Evolutionary conservation across 2,113 vertebrate genomes (phyloP).

Genomic region (Galbula dea): DNA sequence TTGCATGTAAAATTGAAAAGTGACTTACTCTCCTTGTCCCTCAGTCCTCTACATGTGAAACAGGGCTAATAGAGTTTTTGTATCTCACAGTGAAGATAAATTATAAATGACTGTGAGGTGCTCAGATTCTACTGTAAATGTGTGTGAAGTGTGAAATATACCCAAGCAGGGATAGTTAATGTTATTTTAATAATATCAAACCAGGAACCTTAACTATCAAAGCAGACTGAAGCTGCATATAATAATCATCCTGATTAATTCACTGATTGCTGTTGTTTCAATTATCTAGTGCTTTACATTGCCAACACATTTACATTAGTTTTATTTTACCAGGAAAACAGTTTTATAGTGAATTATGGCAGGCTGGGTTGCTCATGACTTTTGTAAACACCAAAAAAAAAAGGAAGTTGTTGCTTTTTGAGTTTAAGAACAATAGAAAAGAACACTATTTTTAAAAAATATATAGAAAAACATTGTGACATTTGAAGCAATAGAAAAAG

Average conservation of each 20-base stretch:
- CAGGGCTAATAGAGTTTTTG: not conserved
- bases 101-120: not conserved
- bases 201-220: not conserved
- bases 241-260: not conserved
- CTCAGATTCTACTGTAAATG: not conserved
- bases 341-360: not conserved
- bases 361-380: not conserved
- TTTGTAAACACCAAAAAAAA: not conserved
- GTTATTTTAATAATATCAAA: not conserved
- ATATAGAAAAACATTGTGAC: not conserved
- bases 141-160: not conserved
- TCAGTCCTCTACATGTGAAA: not conserved
- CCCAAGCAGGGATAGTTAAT: not conserved
- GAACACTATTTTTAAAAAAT: not conserved
- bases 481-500: slow-evolving; percentile 1
- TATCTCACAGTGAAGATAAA: not conserved
- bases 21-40: not conserved
- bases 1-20: not conserved
- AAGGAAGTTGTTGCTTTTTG: not conserved
- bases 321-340: not conserved
- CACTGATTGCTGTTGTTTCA: not conserved
- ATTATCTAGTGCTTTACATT: not conserved
- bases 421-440: not conserved
- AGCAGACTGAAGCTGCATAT: not conserved
- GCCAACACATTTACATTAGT: not conserved